phyloP scores from a whole-genome alignment of 2,888 invertebrate species.

The Quadriops clusia region DNA sequence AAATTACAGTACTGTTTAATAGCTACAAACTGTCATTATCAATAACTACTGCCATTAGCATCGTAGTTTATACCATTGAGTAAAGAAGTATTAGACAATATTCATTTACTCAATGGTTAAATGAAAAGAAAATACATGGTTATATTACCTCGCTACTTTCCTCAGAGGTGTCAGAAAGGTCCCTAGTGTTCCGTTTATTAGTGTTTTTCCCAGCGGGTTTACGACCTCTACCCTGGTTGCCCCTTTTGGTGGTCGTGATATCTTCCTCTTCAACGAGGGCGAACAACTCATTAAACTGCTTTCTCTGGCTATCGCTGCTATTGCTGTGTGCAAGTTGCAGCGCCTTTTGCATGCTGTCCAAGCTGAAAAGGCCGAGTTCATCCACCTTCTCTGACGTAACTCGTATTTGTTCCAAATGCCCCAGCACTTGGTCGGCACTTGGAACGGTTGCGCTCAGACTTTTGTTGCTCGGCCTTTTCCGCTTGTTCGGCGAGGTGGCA shows the following conservation, averaged over 20 bases:
- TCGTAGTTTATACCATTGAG: no score
- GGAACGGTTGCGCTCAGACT: constrained; percentile 59
- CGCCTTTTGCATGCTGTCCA: constrained; percentile 85
- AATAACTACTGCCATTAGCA: no score
- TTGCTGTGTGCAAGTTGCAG: constrained; percentile 78
- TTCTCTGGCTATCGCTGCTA: constrained; percentile 79
- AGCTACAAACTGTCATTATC: no score
- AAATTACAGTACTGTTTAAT: no score
- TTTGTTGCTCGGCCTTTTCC: constrained; percentile 63
- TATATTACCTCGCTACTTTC: constrained; percentile 68
- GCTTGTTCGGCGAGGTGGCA: constrained; percentile 79
- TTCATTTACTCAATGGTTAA: not conserved
- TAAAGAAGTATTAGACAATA: constrained; percentile 13
- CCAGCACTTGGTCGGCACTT: constrained; percentile 74
- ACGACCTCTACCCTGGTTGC: constrained; percentile 46
- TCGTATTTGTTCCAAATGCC: constrained; percentile 85
- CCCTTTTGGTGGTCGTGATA: constrained; percentile 48
- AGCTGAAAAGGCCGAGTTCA: constrained; percentile 69
- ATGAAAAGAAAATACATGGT: not conserved
- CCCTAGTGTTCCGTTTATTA: constrained; percentile 34
- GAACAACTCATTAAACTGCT: constrained; percentile 83
- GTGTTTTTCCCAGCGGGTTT: constrained; percentile 32
- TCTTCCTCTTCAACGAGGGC: constrained; percentile 85
- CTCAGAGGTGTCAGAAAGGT: constrained; percentile 56
- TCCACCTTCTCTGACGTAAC: constrained; percentile 56